A percentile compares a stretch with the other conserved stretches of the same genome.
Evolutionary conservation across 2,888 invertebrate species (phyloP).

Genomic region (Himalopsyche tibetana): DNA sequence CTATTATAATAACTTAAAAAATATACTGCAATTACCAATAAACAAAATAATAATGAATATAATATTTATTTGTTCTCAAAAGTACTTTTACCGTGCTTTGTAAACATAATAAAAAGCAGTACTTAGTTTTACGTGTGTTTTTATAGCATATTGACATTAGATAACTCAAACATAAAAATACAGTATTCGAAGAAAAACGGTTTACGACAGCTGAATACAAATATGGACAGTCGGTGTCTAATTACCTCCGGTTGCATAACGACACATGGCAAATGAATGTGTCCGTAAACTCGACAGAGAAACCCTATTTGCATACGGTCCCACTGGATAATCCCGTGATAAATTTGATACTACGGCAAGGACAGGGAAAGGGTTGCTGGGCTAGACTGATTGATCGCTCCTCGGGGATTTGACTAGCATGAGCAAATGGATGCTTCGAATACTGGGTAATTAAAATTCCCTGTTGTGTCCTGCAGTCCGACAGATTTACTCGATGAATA

Average conservation of each 20-base stretch:
- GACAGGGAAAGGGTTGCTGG: constrained; percentile 37
- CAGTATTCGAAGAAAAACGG: background rate
- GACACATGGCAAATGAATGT: constrained; percentile 35
- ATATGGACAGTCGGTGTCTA: constrained; percentile 22
- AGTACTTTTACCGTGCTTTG: no score
- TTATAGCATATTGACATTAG: no score
- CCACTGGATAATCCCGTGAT: background rate
- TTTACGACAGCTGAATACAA: background rate
- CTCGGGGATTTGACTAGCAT: background rate
- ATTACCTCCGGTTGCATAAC: constrained; percentile 40
- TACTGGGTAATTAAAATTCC: constrained; percentile 34
- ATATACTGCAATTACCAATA: no score
- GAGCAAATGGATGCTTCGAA: constrained; percentile 21
- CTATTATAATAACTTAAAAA: no score
- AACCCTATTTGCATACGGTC: constrained; percentile 43
- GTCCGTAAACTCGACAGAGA: background rate
- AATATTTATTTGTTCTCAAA: no score
- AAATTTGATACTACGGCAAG: background rate
- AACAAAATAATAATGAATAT: no score
- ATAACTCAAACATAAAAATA: no score
- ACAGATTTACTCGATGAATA: background rate
- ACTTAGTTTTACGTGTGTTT: no score
- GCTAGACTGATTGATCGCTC: constrained; percentile 24
- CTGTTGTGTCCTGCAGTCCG: background rate
- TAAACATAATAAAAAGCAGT: no score